A percentile compares a stretch with the other conserved stretches of the same genome.
phyloP scores from a whole-genome alignment of 2,888 invertebrate species.

The Harmothoe impar region DNA sequence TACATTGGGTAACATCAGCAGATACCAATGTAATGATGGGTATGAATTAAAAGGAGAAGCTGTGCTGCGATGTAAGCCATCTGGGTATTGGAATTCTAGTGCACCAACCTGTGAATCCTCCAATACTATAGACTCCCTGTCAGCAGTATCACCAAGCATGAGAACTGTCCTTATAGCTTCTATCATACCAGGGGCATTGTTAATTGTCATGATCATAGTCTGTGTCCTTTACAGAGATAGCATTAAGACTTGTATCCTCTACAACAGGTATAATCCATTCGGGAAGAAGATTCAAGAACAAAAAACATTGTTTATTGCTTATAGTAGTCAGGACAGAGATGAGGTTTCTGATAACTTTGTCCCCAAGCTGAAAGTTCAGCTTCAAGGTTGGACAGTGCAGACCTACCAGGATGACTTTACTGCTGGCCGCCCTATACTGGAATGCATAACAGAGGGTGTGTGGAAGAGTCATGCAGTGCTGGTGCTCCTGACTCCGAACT shows the following conservation, averaged over 20 bases:
- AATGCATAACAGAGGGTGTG: not conserved
- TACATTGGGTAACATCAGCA: not conserved
- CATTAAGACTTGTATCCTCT: not conserved
- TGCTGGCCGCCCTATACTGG: not conserved
- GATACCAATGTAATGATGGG: not conserved
- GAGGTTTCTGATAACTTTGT: not conserved
- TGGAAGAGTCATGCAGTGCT: not conserved
- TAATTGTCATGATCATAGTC: not conserved
- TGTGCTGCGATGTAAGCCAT: not conserved
- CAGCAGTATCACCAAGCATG: not conserved
- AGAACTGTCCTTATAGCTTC: not conserved
- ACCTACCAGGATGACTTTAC: not conserved
- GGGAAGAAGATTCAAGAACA: not conserved
- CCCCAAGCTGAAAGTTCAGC: not conserved
- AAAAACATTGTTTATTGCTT: not conserved
- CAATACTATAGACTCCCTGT: not conserved
- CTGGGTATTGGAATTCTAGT: not conserved
- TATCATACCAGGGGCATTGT: not conserved
- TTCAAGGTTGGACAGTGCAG: not conserved
- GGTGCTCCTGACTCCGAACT: not conserved
- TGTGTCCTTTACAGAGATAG: not conserved
- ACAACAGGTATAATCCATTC: not conserved
- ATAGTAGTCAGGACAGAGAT: not conserved
- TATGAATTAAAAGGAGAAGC: not conserved
- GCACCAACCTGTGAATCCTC: not conserved